Conservation (phyloP, 2,888 invertebrate species). For the Chalcosyrphus nemorum region DNA sequence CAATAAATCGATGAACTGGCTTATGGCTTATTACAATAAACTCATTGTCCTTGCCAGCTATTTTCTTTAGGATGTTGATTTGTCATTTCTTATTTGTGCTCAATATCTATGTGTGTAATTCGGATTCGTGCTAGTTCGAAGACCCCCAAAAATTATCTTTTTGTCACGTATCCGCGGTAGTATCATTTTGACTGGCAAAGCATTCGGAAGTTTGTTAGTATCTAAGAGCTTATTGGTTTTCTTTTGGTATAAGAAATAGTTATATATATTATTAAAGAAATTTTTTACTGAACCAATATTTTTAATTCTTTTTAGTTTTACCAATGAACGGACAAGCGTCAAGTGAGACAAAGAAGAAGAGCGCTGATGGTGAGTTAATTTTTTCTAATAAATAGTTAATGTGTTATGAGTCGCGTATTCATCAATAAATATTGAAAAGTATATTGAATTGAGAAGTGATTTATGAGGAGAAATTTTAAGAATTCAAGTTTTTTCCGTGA, state of each 20-base stretch:
- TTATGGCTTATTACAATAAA: conserved; percentile 41
- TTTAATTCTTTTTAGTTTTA: conserved; percentile 78
- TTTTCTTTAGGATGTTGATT: conserved; percentile 38
- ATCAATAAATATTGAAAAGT: no score
- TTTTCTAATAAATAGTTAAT: conserved; percentile 28
- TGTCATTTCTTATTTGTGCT: conserved; percentile 28
- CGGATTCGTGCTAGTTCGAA: background rate
- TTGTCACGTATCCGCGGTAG: conserved; percentile 8
- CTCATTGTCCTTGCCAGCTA: conserved; percentile 55
- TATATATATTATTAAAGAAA: background rate
- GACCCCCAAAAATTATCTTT: conserved; percentile 8
- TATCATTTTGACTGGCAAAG: conserved; percentile 15
- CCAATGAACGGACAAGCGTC: conserved; percentile 80
- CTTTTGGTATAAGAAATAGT: background rate
- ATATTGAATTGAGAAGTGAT: no score
- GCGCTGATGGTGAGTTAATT: conserved; percentile 78
- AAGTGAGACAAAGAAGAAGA: conserved; percentile 76
- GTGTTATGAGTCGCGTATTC: no score
- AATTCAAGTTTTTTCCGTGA: no score
- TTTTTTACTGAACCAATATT: background rate
- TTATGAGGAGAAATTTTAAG: no score
- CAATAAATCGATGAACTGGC: conserved; percentile 67
- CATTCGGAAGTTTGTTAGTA: conserved; percentile 19
- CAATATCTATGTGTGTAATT: conserved; percentile 3
- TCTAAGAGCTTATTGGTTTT: background rate